phyloP scores from a whole-genome alignment of 2,888 invertebrate species.

The Pinctada fucata region DNA sequence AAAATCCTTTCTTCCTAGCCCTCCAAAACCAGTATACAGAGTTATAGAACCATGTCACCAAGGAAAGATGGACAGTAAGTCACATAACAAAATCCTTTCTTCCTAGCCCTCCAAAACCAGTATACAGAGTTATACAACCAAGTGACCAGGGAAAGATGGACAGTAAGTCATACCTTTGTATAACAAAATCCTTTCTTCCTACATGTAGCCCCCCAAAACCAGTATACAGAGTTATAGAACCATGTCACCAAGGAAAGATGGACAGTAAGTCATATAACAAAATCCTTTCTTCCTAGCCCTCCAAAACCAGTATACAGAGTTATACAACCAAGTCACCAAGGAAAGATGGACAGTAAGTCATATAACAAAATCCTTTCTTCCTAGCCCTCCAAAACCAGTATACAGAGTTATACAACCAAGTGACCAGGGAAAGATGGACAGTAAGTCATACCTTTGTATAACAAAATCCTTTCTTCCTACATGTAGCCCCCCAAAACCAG shows the following conservation, averaged over 20 bases:
- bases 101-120: slow-evolving; percentile 83
- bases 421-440: no score
- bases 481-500: slow-evolving; percentile 82
- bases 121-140: slow-evolving; percentile 82
- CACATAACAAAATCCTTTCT: slow-evolving; percentile 84
- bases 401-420: no score
- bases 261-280: slow-evolving; percentile 81
- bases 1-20: slow-evolving; percentile 86
- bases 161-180: slow-evolving; percentile 80
- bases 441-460: slow-evolving; percentile 78
- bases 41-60: slow-evolving; percentile 82
- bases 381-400: neutral
- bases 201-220: slow-evolving; percentile 82
- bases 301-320: slow-evolving; percentile 81
- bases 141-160: slow-evolving; percentile 84
- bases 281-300: slow-evolving; percentile 87
- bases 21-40: slow-evolving; percentile 82
- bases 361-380: neutral
- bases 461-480: slow-evolving; percentile 87
- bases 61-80: slow-evolving; percentile 85
- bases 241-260: slow-evolving; percentile 83
- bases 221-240: slow-evolving; percentile 82
- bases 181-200: slow-evolving; percentile 86
- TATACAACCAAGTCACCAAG: slow-evolving; percentile 82
- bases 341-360: slow-evolving; percentile 85